phyloP scores from a whole-genome alignment of 2,888 invertebrate species.

The Amphipoea lucens region DNA sequence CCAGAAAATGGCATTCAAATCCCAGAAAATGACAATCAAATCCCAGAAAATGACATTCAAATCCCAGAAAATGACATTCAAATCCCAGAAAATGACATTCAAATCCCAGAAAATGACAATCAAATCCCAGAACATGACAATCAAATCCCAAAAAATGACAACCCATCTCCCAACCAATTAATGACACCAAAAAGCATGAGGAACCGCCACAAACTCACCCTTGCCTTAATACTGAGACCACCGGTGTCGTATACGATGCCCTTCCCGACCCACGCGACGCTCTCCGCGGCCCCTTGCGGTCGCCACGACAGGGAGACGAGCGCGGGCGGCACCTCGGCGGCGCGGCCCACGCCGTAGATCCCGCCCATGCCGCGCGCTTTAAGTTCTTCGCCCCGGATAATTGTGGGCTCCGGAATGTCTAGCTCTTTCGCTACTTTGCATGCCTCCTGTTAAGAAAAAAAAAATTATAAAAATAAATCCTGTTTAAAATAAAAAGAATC shows the following conservation, averaged over 20 bases:
- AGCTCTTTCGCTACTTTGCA: conserved; percentile 91
- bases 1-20: too few relatives aligned
- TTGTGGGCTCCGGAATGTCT: conserved; percentile 91
- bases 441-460: conserved; percentile 91
- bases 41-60: not conserved
- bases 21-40: not conserved
- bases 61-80: not conserved
- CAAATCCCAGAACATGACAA: not conserved
- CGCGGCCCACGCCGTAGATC: conserved; percentile 95
- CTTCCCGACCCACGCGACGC: conserved; percentile 97
- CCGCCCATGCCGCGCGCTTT: conserved; percentile 95
- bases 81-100: too few relatives aligned
- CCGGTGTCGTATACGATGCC: conserved; percentile 98
- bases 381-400: conserved; percentile 95
- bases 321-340: conserved; percentile 87
- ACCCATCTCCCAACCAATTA: too few relatives aligned
- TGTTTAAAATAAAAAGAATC: not conserved
- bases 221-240: conserved; percentile 97
- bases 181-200: conserved; percentile 15
- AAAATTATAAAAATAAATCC: not conserved
- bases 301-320: conserved; percentile 92
- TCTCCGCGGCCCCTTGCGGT: conserved; percentile 90
- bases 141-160: not conserved
- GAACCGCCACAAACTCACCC: conserved; percentile 87
- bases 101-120: not conserved